Percentiles rank a stretch among this genome's conserved stretches.
Conservation (phyloP, 2,888 invertebrate species). For the Xestobium rufovillosum region DNA sequence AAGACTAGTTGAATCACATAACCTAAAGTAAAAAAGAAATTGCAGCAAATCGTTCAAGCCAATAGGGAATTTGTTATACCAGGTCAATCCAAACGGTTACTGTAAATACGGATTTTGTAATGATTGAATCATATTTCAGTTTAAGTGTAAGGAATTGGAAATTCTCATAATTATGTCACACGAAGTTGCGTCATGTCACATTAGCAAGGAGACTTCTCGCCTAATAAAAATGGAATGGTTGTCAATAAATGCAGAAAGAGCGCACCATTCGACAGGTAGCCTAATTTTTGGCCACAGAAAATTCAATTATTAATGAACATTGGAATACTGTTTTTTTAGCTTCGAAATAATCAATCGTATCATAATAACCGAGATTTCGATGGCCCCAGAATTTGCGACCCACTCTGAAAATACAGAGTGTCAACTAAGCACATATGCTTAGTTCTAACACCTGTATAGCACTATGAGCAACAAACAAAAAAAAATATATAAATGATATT, state of each 20-base stretch:
- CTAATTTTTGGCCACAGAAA: no score
- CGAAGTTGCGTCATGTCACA: not conserved
- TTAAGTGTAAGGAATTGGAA: constrained; percentile 13
- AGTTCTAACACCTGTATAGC: no score
- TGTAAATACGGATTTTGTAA: no score
- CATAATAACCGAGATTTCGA: constrained; percentile 7
- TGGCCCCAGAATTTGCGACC: constrained; percentile 2
- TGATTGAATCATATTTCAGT: no score
- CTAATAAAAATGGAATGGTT: no score
- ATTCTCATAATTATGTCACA: constrained; percentile 1
- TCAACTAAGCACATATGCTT: constrained; percentile 8
- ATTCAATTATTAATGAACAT: no score
- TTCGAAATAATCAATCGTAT: no score
- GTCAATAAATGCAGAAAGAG: no score
- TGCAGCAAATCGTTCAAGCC: constrained; percentile 23
- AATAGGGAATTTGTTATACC: constrained; percentile 12
- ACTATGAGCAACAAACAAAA: no score
- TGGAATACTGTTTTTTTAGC: no score
- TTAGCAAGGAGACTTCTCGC: no score
- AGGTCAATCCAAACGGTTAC: constrained; percentile 18
- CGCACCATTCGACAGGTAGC: no score
- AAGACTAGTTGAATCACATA: constrained; percentile 43
- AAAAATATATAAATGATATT: constrained; percentile 12
- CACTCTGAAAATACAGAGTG: constrained; percentile 11
- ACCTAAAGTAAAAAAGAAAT: constrained; percentile 34